Evolutionary conservation across 2,888 invertebrate species (phyloP).

Genomic region (Drosophila antonietae): DNA sequence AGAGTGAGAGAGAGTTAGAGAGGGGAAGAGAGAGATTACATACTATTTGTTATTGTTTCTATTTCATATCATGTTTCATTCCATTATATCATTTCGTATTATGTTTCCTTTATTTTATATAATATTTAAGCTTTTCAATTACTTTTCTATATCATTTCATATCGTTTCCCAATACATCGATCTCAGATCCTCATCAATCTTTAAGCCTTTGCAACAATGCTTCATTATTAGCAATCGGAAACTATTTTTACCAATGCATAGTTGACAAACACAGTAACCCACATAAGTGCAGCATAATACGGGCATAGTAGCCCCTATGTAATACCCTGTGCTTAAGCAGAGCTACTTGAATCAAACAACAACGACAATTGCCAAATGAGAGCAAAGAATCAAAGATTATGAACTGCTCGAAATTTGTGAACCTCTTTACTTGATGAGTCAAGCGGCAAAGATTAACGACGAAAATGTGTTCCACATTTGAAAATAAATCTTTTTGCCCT

Average conservation of each 20-base stretch:
- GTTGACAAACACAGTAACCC: not conserved
- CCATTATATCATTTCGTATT: not conserved
- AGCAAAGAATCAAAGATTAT: conserved; percentile 21
- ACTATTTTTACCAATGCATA: not conserved
- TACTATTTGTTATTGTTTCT: too few species aligned
- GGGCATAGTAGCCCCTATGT: conserved; percentile 29
- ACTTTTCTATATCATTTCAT: not conserved
- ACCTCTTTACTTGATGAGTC: conserved; percentile 25
- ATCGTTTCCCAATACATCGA: not conserved
- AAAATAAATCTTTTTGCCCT: conserved; percentile 11
- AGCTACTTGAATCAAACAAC: not conserved
- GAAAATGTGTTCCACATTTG: conserved; percentile 47
- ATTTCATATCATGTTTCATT: not conserved
- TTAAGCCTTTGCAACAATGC: not conserved
- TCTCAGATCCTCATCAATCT: too few species aligned
- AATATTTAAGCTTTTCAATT: not conserved
- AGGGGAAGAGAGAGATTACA: not conserved
- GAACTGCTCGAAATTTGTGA: conserved; percentile 3
- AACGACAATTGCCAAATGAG: not conserved
- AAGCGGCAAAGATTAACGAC: conserved; percentile 21
- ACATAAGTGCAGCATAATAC: conserved; percentile 6
- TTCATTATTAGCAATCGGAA: not conserved
- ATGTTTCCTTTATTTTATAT: not conserved
- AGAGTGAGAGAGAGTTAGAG: too few species aligned
- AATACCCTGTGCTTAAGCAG: not conserved